These are phyloP conservation scores for Drosophila maculinotata DNA, from an alignment of 2,888 invertebrate genomes.

Conservation along the genomic window DNA sequence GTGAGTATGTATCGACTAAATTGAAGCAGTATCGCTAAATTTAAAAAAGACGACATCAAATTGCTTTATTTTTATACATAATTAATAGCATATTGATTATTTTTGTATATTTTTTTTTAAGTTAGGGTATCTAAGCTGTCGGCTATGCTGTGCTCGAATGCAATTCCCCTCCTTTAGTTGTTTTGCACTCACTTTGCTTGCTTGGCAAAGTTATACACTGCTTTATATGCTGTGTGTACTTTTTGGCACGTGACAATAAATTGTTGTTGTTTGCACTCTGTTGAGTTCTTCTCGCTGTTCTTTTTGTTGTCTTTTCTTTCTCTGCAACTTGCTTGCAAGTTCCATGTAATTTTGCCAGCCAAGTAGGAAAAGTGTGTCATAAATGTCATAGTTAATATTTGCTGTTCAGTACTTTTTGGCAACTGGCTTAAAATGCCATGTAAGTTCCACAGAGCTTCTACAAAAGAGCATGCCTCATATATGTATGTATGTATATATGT, in stretches of 20 bases:
- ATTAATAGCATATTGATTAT: not conserved
- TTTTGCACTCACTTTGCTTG: conserved; percentile 61
- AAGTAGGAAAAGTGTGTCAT: conserved; percentile 73
- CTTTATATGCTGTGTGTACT: conserved; percentile 62
- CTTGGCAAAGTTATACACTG: conserved; percentile 73
- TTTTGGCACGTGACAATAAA: conserved; percentile 79
- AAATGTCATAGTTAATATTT: conserved; percentile 78
- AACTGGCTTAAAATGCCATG: conserved; percentile 58
- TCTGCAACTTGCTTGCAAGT: conserved; percentile 43
- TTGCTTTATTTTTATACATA: too few relatives aligned
- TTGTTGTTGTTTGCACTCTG: conserved; percentile 63
- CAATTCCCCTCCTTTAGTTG: conserved; percentile 25
- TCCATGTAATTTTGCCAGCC: conserved; percentile 59
- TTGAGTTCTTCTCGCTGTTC: conserved; percentile 24
- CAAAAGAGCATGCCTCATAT: conserved; percentile 13
- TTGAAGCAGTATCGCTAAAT: too few relatives aligned
- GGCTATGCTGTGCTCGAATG: not conserved
- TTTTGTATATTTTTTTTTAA: too few relatives aligned
- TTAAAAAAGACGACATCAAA: too few relatives aligned
- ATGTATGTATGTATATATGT: not conserved
- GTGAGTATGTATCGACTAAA: too few relatives aligned
- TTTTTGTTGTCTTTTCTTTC: conserved; percentile 15
- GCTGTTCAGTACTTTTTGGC: conserved; percentile 59
- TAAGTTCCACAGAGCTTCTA: conserved; percentile 30
- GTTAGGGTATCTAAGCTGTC: conserved; percentile 25